Evolutionary conservation across 1,140 invertebrate genomes (phyloP), one percentile per base, ranked within the genome.

Genomic region (Polypedilum vanderplanki): DNA sequence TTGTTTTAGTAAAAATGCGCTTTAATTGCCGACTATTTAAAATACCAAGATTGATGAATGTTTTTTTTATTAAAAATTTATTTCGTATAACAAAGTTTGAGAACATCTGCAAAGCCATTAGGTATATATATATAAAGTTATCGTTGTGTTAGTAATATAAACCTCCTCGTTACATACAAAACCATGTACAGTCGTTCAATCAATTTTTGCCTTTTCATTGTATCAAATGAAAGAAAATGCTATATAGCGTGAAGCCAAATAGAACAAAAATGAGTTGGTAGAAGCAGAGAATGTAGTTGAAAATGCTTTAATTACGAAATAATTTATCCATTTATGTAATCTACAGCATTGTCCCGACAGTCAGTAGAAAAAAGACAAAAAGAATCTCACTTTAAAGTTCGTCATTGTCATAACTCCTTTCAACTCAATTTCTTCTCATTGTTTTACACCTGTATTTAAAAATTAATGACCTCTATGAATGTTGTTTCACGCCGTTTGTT

Each of bases 381-480:
- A 5, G 24, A 33, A 33, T 33, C 46, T 3, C 46, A n/a, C 46
- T 57, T 57, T 57, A 33, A 33, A 33, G 24, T 57, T 57, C n/a
- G 46, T 57, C 12, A 57, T n/a, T 57, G 46, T 57, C 46, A 57
- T 12, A 57, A 57, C n/a, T 57, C 12, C n/a, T 57, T 57, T 57
- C 46, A 57, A n/a, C n/a, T 57, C 15, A n/a, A 12, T n/a, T 57
- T 57, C 12, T 12, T 57, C 46, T 57, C n/a, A 57, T 57, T 57
- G 24, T 57, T 57, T 57, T 70, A 70, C 65, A 70, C 65, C 65
- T 70, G 65, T 70, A 70, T 33, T 33, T 33, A 33, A 33, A 57
- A 70, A 70, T 70, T 70, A 70, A 70, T 70, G 65, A 70, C 65
- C 65, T 70, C 18, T 70, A 18, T 70, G 65, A 70, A 70, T 57